Percentiles rank a stretch among this genome's conserved stretches.
These are phyloP conservation scores for Stomorhina lunata DNA, from an alignment of 2,888 invertebrate genomes.

Conservation along the genomic window DNA sequence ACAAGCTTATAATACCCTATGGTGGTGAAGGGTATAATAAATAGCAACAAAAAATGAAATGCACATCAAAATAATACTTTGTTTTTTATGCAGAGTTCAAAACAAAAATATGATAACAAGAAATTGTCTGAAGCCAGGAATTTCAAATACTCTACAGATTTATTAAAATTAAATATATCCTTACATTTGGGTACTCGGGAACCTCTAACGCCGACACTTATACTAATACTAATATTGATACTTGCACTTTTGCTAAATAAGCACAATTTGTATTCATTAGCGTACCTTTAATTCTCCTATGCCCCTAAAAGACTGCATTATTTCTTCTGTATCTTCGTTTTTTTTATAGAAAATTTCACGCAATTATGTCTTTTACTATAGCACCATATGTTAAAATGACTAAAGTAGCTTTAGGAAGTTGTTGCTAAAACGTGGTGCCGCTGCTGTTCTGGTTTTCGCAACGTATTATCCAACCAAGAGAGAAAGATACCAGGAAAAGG, in stretches of 20 bases:
- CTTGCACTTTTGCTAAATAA: no score
- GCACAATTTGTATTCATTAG: neutral
- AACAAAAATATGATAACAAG: neutral
- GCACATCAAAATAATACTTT: constrained; percentile 56
- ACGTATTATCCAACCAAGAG: constrained; percentile 10
- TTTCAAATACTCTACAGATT: neutral
- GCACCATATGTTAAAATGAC: constrained; percentile 66
- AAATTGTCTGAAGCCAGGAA: neutral
- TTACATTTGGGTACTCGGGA: no score
- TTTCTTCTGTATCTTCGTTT: neutral
- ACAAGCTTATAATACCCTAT: no score
- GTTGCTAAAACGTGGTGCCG: constrained; percentile 42
- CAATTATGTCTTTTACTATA: constrained; percentile 69
- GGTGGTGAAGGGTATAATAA: no score
- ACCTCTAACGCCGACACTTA: no score
- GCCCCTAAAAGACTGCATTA: neutral
- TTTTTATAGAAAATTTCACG: constrained; percentile 54
- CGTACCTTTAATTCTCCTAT: constrained; percentile 10
- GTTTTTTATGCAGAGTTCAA: neutral
- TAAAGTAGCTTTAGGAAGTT: constrained; percentile 53
- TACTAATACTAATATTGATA: no score
- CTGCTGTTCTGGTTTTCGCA: neutral
- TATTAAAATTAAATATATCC: neutral
- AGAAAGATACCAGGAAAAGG: constrained; percentile 19
- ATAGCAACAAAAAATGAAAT: constrained; percentile 42